Evolutionary conservation across 1,140 invertebrate genomes (phyloP), one percentile per base, ranked within the genome.

Genomic region (Drosophila azteca): DNA sequence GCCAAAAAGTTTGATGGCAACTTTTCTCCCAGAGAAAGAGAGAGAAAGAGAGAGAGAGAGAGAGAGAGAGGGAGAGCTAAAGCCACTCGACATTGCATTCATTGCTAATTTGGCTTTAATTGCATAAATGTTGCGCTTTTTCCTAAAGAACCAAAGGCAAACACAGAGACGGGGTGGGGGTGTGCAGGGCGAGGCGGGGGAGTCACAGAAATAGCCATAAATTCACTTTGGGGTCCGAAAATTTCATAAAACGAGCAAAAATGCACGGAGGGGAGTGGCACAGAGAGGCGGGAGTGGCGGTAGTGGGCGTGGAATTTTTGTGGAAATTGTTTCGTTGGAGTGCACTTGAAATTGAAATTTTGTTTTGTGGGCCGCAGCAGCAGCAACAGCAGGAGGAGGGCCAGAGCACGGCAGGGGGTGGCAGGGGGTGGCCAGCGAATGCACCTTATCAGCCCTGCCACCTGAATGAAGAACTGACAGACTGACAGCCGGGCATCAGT

Each of bases 91-190:
- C 78, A 39, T 77, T 88, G 82, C 82, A 87, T 87, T 87, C 82
- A 87, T 87, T 87, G 82, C 82, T 87, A 87, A 87, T 87, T 87
- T 88, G 83, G 82, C 82, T 87, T 87, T 87, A 87, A 87, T 87
- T 87, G 82, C 82, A 87, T 87, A 87, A 87, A 87, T 87, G 82
- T 87, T 87, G 82, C 82, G 79, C 82, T 87, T 87, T 87, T 87
- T 87, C 74, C 82, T 69, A 66, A 76, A 75, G 72, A 77, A 75
- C 35, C 35, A 39, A 39, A 39, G 35, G 1, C 35, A 39, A 39
- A 66, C 60, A 53, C 66, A 57, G 62, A 61, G n/a, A n/a, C n/a
- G n/a, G n/a, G n/a, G n/a, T n/a, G 59, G 54, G 43, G 17, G 63
- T 2, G 26, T 26, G 53, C 45, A 51, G 51, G 20, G 35, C 35